Base-by-base conservation (phyloP, 2,113 vertebrate genomes). In the Tyto alba region DNA sequence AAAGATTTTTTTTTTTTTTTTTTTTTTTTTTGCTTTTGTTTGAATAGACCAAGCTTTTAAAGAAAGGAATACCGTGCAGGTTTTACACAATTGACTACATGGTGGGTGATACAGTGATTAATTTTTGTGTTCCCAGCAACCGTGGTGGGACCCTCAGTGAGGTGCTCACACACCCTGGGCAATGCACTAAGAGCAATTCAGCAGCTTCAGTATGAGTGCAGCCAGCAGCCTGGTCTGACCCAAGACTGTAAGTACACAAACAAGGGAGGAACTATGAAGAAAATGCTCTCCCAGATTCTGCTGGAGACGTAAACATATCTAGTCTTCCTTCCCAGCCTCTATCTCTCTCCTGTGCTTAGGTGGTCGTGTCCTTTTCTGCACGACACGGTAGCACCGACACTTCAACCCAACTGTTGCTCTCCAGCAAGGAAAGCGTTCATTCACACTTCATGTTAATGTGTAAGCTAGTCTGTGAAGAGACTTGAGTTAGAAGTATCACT, bases 301-400 rank as follows among this genome's bases (percentile, higher is more conserved):
- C 36, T 34, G 53, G 57, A 56, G 57, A n/a, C 0, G 5, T 15
- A 41, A 88, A 36, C 1, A 1, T 13, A 45, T 16, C 27, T 21
- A 18, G 27, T 52, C 40, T 81, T 50, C 32, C 56, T 60, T 34
- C 50, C 43, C 50, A 47, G 7, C 12, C 15, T 76, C 63, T 53
- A 43, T 11, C 20, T 62, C 29, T 63, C 15, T 57, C 21, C 32
- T 13, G 18, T 38, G 17, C 8, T n/a, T 18, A 52, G 55, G 40
- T 66, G 67, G 15, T 16, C 16, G 0, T 5, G 25, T 43, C 62
- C 45, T 83, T 50, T 63, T 52, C 22, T 26, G 15, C 17, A 43
- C 6, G 22, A 60, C 32, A 7, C 0, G 1, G 50, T 5, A 64
- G 16, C 21, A 13, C 52, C 1, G 0, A 26, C 16, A 52, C 12